These are phyloP conservation scores for Gryllus longicercus DNA, from an alignment of 2,888 invertebrate species.

Conservation along the genomic window DNA sequence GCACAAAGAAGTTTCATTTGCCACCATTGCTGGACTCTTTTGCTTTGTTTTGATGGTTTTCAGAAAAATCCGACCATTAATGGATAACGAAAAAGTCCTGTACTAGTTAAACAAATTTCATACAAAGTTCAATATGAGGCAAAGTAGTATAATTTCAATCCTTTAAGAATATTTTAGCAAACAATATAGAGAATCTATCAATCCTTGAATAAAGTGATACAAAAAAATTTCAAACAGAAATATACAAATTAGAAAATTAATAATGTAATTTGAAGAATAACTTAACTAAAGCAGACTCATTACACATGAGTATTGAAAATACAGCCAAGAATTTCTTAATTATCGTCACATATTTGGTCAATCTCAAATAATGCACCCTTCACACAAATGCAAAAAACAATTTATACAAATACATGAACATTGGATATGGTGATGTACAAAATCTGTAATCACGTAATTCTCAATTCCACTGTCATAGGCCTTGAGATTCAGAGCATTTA, in stretches of 20 bases:
- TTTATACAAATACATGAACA: background rate
- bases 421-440: background rate
- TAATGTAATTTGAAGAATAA: background rate
- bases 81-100: conserved; percentile 21
- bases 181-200: background rate
- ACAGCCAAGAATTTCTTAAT: too few relatives aligned
- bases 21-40: too few relatives aligned
- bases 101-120: conserved; percentile 31
- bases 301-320: too few relatives aligned
- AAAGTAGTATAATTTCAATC: background rate
- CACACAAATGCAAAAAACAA: background rate
- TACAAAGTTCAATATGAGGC: background rate
- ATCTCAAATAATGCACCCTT: background rate
- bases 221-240: background rate
- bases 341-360: background rate
- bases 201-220: background rate
- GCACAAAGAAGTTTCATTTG: too few relatives aligned
- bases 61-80: background rate
- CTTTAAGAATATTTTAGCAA: background rate
- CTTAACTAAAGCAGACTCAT: too few relatives aligned
- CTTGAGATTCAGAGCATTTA: background rate
- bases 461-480: background rate
- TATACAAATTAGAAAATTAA: background rate
- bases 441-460: background rate
- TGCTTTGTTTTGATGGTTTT: too few relatives aligned